Percentiles rank a stretch among this genome's conserved stretches.
Conservation (phyloP, 2,797 vertebrate genomes). For the Myioborus melanocephalus region DNA sequence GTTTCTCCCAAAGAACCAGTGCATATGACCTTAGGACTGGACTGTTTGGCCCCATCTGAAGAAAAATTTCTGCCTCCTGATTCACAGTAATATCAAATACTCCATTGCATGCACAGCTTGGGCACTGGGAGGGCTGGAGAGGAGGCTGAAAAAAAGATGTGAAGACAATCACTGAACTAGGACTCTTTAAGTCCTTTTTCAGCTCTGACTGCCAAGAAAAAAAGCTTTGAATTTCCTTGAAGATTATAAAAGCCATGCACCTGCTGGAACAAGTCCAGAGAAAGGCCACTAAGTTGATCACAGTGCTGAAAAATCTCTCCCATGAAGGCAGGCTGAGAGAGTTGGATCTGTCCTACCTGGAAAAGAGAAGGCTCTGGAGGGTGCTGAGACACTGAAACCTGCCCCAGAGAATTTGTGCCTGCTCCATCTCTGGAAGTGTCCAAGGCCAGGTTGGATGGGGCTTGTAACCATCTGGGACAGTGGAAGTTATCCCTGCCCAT, state of each 20-base stretch:
- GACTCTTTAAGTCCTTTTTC: neutral
- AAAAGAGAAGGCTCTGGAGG: neutral
- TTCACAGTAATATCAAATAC: neutral
- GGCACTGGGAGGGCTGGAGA: neutral
- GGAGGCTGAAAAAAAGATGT: neutral
- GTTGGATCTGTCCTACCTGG: neutral
- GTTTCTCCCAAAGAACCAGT: neutral
- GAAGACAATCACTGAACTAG: neutral
- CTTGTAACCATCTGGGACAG: neutral
- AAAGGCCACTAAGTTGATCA: neutral
- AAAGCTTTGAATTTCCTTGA: neutral
- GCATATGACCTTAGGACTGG: neutral
- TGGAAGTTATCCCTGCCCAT: neutral
- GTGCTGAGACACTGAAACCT: neutral
- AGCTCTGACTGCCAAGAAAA: neutral
- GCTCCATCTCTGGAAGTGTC: neutral
- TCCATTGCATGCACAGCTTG: neutral
- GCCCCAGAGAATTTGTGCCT: neutral
- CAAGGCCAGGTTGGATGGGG: neutral
- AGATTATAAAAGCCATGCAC: neutral
- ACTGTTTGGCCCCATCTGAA: neutral
- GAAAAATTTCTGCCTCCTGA: neutral
- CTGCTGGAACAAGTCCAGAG: rapidly evolving
- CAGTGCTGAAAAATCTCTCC: neutral
- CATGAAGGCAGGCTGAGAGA: neutral